These are phyloP conservation scores for Chrysotoxum bicinctum DNA, from an alignment of 2,888 invertebrate genomes.

Conservation along the genomic window DNA sequence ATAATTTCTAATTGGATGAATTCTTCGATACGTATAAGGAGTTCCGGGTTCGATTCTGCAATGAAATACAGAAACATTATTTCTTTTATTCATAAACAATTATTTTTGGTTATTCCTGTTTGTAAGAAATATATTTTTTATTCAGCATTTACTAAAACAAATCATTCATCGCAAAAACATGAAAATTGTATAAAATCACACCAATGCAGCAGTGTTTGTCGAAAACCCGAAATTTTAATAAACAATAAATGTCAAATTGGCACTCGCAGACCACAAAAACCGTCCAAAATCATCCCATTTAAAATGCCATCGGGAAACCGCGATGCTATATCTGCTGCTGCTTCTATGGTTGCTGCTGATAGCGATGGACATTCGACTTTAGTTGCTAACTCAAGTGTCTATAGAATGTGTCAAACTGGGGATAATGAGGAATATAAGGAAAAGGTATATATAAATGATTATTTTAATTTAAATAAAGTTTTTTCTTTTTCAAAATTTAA, in stretches of 20 bases:
- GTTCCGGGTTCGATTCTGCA: too few species aligned
- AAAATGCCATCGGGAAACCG: neutral
- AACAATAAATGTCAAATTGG: constrained; percentile 1
- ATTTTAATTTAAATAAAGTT: neutral
- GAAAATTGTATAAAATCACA: neutral
- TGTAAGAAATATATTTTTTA: neutral
- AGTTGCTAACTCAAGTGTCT: constrained; percentile 45
- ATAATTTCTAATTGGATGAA: too few species aligned
- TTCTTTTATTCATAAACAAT: neutral
- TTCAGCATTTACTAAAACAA: neutral
- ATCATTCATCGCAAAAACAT: neutral
- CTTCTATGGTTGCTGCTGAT: neutral
- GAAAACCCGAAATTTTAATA: neutral
- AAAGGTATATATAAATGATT: constrained; percentile 1
- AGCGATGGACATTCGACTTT: constrained; percentile 60
- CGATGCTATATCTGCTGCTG: neutral
- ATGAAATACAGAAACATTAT: too few species aligned
- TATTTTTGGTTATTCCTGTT: neutral
- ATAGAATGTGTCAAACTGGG: constrained; percentile 45
- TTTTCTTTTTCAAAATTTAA: constrained; percentile 49
- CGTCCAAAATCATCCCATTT: constrained; percentile 27
- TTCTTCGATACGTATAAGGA: too few species aligned
- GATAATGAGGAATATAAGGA: constrained; percentile 36
- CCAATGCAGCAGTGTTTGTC: neutral
- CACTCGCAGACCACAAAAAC: constrained; percentile 7